phyloP scores from a whole-genome alignment of 2,888 invertebrate species.

The Mimas tiliae region DNA sequence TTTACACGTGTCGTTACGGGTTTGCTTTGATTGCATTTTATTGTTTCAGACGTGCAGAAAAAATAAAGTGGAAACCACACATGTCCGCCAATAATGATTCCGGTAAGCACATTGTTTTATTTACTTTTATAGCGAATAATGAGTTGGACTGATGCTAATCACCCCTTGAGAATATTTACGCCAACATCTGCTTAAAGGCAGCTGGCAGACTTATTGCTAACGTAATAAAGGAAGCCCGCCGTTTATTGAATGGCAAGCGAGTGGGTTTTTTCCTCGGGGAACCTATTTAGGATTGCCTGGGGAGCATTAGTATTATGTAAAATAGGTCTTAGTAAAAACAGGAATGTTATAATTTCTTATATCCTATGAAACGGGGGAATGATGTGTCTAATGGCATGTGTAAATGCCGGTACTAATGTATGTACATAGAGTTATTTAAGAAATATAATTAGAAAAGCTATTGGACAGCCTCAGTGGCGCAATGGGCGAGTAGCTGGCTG shows the following conservation, averaged over 20 bases:
- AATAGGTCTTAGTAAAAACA: background rate
- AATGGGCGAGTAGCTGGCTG: too few species aligned
- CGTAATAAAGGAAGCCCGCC: conserved; percentile 63
- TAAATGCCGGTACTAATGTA: background rate
- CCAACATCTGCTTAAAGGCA: conserved; percentile 60
- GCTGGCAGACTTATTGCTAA: conserved; percentile 61
- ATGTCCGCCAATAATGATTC: conserved; percentile 81
- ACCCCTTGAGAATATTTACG: conserved; percentile 56
- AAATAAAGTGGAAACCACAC: conserved; percentile 63
- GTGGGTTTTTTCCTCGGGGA: conserved; percentile 41
- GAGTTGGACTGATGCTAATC: conserved; percentile 44
- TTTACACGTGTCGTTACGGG: background rate
- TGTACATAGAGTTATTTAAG: background rate
- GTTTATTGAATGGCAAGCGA: conserved; percentile 54
- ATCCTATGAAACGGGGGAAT: background rate
- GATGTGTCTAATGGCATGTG: conserved; percentile 1
- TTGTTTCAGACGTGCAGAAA: conserved; percentile 63
- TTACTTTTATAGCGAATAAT: conserved; percentile 33
- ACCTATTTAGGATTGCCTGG: conserved; percentile 25
- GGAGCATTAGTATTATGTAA: conserved; percentile 24
- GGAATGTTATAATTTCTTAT: conserved; percentile 3
- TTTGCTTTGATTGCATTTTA: conserved; percentile 30
- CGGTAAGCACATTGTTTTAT: conserved; percentile 60
- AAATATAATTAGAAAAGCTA: background rate
- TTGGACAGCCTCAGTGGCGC: too few species aligned